Base-by-base conservation (phyloP, 64 coral and sea anemone genomes). In the Astreopora myriophthalma region DNA sequence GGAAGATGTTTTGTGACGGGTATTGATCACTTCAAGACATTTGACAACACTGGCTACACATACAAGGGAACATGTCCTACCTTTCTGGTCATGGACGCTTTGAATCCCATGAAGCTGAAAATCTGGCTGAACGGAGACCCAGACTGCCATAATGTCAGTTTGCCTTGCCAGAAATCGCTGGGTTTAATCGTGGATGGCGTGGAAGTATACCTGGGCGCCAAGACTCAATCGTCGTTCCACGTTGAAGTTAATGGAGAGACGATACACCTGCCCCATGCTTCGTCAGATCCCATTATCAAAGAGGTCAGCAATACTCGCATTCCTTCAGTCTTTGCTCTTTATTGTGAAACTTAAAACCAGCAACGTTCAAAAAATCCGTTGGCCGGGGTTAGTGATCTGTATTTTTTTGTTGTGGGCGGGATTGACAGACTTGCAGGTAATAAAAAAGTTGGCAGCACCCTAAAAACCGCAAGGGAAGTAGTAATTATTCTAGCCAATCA, bases 21-120 rank as follows among this genome's bases (percentile, higher is more conserved):
- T 1, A 84, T 83, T 49, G 96, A 89, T 27, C 96, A 98, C 57
- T 93, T 93, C 66, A 92, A 86, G 57, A 98, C 96, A 6, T 98
- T 98, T n/a, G 96, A 98, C 80, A 90, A 95, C 89, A 92, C 79
- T 20, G 90, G 76, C 20, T 98, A 93, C 86, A 73, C 84, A 64
- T 98, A 82, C 52, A 93, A 86, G 26, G 96, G 93, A 0, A 37
- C 79, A 5, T 98, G 96, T 80, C 44, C 90, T 7, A 49, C 76
- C n/a, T 58, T 76, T 29, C 52, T 98, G 44, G 89, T 91, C 25
- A 85, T 94, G 37, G 89, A 92, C 71, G 88, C 89, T 20, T 72
- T 91, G 17, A 70, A 93, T 23, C 72, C 83, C 12, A 69, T 67
- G 0, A 31, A 89, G 8, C 93, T 98, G 37, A 79, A 91, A 30